These are phyloP conservation scores for Archaeoteleia sp. DNA, from an alignment of 2,888 invertebrate species.

Conservation along the genomic window DNA sequence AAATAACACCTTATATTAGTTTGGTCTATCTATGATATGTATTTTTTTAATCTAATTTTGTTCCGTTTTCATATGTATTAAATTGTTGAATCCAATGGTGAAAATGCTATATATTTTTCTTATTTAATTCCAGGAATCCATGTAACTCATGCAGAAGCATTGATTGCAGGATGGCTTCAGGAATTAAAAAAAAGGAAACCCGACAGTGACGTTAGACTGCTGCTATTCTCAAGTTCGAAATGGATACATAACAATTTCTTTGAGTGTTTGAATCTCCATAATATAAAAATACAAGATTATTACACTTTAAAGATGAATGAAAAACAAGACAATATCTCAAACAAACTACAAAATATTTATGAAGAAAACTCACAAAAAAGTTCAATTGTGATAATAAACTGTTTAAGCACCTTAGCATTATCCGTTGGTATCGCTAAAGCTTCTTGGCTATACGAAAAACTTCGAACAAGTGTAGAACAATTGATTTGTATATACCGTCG, in stretches of 20 bases:
- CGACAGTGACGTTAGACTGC: slow-evolving; percentile 53
- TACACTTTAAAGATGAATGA: slow-evolving; percentile 59
- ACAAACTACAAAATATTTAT: slow-evolving; percentile 56
- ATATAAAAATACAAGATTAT: slow-evolving; percentile 64
- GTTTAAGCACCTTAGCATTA: slow-evolving; percentile 64
- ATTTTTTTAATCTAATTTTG: too few species aligned
- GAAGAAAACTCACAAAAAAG: slow-evolving; percentile 47
- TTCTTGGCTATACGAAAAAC: slow-evolving; percentile 62
- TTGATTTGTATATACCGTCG: slow-evolving; percentile 67
- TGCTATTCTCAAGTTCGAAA: slow-evolving; percentile 65
- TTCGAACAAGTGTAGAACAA: slow-evolving; percentile 60
- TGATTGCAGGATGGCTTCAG: slow-evolving; percentile 67
- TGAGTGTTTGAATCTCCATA: slow-evolving; percentile 48
- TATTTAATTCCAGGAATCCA: slow-evolving; percentile 59
- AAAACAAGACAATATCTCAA: slow-evolving; percentile 51
- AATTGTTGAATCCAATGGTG: too few species aligned
- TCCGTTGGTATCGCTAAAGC: slow-evolving; percentile 62
- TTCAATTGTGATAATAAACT: slow-evolving; percentile 65
- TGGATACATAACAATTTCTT: slow-evolving; percentile 52
- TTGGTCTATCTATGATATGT: too few species aligned
- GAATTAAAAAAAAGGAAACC: slow-evolving; percentile 57
- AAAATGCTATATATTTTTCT: slow-evolving; percentile 4
- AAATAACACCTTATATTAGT: too few species aligned
- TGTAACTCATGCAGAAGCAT: slow-evolving; percentile 57
- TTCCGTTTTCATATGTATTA: too few species aligned